Conservation (phyloP, 2,797 vertebrate species). For the Tenualosa thibaudeaui region DNA sequence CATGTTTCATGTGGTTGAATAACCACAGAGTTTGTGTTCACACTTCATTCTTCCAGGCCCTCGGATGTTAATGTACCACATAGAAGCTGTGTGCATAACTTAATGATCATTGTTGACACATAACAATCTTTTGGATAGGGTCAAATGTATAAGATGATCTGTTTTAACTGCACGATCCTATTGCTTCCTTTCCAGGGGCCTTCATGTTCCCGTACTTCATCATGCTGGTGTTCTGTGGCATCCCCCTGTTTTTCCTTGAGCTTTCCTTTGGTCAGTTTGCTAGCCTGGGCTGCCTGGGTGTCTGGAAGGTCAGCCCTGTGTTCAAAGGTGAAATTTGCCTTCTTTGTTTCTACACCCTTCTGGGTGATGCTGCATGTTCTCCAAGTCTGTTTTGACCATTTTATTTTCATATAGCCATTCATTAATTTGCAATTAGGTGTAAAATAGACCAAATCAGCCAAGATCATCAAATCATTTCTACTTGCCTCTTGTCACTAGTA, state of each 20-base stretch:
- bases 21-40: too few species aligned
- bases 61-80: not conserved
- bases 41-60: not conserved
- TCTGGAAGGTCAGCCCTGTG: slow-evolving; percentile 97
- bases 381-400: not conserved
- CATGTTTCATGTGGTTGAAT: too few species aligned
- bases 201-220: slow-evolving; percentile 99
- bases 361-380: not conserved
- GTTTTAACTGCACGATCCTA: not conserved
- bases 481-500: not conserved
- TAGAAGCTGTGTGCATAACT: too few species aligned
- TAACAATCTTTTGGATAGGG: not conserved
- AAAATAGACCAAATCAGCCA: not conserved
- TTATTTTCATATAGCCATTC: not conserved
- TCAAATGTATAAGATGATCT: not conserved
- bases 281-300: slow-evolving; percentile 93
- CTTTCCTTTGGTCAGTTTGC: slow-evolving; percentile 97
- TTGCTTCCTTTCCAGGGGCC: slow-evolving; percentile 77
- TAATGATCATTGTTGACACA: not conserved
- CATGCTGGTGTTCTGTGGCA: slow-evolving; percentile 97
- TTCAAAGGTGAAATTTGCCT: slow-evolving; percentile 89
- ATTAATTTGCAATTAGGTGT: not conserved
- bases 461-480: not conserved
- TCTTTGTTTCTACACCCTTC: not conserved
- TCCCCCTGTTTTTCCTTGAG: slow-evolving; percentile 98